Base-by-base conservation (phyloP, 2,888 invertebrate genomes). In the Corbicula japonica region DNA sequence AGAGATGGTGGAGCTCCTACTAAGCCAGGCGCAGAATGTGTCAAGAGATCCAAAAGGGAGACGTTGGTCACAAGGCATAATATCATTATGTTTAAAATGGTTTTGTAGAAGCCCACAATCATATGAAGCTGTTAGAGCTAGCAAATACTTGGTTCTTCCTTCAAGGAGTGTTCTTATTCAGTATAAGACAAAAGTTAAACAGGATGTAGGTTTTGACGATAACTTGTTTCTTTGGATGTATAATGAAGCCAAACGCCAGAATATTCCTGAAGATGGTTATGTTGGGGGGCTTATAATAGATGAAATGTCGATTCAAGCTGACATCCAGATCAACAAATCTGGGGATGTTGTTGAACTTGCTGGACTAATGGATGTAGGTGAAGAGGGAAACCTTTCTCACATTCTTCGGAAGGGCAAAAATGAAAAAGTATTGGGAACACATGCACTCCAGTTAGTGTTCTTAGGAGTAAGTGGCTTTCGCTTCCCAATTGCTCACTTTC, bases 391-490 rank as follows among this genome's bases (percentile, higher is more conserved):
- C 60, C 28, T 46, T 5, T 56, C 52, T 28, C n/a, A 69, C n/a
- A 21, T 30, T n/a, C 26, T 69, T 38, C 58, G 69, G 30, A 15
- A 56, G 30, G 73, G 73, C 12, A 61, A 72, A 61, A 73, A 62
- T 41, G 73, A 78, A 28, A 68, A 69, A 34, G 12, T n/a, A 0
- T 4, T 73, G 28, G 78, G 69, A 15, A 73, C 68, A 41, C 73
- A 78, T 73, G 80, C 56, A n/a, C 46, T 77, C 0, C 82, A 82
- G 56, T 48, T 80, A n/a, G 48, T 83, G 10, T 81, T 80, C 44
- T 65, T 80, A 21, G 83, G 80, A 32, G 58, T 83, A 5, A 76
- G 60, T 26, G 83, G 85, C 18, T 84, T 82, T 38, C 73, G 73
- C 23, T 81, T 81, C 34, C 81, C 81, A 15, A 71, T 81, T 44